Evolutionary conservation across 1,140 invertebrate genomes (phyloP).

Genomic region (Drosophila navojoa): DNA sequence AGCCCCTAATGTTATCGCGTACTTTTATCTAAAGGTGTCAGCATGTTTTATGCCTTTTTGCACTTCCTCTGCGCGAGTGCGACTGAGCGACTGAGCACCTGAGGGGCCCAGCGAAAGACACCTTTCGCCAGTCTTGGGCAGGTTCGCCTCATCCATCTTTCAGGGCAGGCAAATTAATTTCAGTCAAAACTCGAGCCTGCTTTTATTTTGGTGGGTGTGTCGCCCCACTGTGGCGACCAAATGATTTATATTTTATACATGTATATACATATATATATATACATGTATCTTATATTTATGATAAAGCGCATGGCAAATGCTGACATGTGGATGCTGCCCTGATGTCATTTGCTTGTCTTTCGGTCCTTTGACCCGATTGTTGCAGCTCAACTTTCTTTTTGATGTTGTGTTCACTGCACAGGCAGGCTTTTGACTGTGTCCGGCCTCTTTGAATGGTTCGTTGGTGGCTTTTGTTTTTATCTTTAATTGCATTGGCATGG

Average conservation of each 20-base stretch:
- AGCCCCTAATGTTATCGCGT: conserved; percentile 9
- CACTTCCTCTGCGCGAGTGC: conserved; percentile 37
- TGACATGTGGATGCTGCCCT: conserved; percentile 27
- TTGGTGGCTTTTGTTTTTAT: conserved; percentile 55
- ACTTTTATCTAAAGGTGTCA: conserved; percentile 53
- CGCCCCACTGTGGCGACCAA: conserved; percentile 40
- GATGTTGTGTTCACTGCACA: background rate
- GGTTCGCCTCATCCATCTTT: conserved; percentile 38
- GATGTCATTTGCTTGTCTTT: conserved; percentile 25
- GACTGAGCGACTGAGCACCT: background rate
- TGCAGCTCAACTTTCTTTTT: conserved; percentile 40
- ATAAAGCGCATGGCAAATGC: conserved; percentile 29
- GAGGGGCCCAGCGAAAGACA: conserved; percentile 23
- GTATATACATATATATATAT: conserved; percentile 14
- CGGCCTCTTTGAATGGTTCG: conserved; percentile 2
- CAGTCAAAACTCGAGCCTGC: conserved; percentile 46
- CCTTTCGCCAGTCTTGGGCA: conserved; percentile 30
- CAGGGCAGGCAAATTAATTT: conserved; percentile 66
- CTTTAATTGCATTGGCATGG: conserved; percentile 64
- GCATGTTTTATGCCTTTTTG: conserved; percentile 56
- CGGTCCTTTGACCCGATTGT: conserved; percentile 19
- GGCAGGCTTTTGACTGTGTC: conserved; percentile 29
- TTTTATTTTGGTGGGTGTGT: conserved; percentile 53
- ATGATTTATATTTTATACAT: conserved; percentile 59
- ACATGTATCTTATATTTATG: conserved; percentile 25